Evolutionary conservation across 64 coral and sea anemone genomes (phyloP), one percentile per base, ranked within the genome.

Genomic region (Dendronephthya gigantea): DNA sequence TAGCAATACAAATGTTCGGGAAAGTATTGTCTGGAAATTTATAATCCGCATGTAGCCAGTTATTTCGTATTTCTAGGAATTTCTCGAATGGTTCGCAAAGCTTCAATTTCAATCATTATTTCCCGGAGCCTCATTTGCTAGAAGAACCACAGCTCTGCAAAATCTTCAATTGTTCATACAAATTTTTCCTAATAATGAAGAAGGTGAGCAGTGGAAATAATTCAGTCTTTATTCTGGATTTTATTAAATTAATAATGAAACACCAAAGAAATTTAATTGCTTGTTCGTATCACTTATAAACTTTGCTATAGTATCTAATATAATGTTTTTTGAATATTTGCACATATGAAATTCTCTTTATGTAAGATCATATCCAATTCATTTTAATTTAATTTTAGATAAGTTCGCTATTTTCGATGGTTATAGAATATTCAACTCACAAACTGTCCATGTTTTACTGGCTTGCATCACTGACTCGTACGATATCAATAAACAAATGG

Each of bases 401-500:
- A 13, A 69, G 38, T 48, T 62, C 82, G 3, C 68, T 31, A 41
- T 34, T 4, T 40, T 79, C 32, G 72, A 79, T 36, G 30, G 72
- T 29, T 79, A 8, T 79, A 33, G 37, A 34, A 39, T 79, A 33
- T 79, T 79, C 29, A 36, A 29, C 12, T 79, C 68, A 33, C 75
- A 70, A 76, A 89, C 89, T 50, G 89, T 97, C n/a, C 43, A 50
- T 22, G 83, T 91, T 22, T 84, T 97, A 15, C n/a, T 97, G 35
- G 90, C 89, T 85, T 91, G 94, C 70, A 69, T 97, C 31, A 87
- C 65, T 40, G 94, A 97, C 50, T 91, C 92, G 2, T 97, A 97
- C 39, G 91, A 97, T 49, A 48, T 87, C 28, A 97, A 93, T 68
- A 97, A 93, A 75, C 34, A 55, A 16, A 86, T 93, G 84, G 92